Conservation (phyloP, 2,797 vertebrate genomes). For the Myiotriccus ornatus region DNA sequence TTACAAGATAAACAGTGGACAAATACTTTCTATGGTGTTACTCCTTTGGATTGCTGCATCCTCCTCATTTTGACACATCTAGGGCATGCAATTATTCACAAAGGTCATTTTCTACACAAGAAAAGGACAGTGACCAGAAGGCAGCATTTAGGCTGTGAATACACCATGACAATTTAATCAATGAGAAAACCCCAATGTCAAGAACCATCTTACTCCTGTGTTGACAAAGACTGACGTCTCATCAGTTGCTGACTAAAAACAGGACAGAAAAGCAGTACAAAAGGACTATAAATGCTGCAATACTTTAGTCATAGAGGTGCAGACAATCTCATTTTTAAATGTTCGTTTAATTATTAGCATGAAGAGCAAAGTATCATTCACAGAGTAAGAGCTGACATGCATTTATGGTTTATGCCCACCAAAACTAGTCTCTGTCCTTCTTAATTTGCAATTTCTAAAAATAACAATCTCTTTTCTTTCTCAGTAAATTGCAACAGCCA, state of each 20-base stretch:
- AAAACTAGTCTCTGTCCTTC: neutral
- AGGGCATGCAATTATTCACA: conserved; percentile 75
- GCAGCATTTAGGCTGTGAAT: conserved; percentile 72
- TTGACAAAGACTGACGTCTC: conserved; percentile 59
- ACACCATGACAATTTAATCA: conserved; percentile 77
- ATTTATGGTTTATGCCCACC: neutral
- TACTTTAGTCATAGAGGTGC: neutral
- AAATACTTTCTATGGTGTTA: conserved; percentile 51
- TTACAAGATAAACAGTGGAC: conserved; percentile 5
- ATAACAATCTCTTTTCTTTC: neutral
- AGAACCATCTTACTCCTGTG: conserved; percentile 54
- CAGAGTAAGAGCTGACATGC: neutral
- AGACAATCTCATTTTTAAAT: neutral
- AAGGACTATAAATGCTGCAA: neutral
- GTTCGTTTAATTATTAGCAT: neutral
- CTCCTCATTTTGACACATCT: conserved; percentile 76
- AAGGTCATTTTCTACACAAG: conserved; percentile 74
- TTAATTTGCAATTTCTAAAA: neutral
- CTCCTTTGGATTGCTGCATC: conserved; percentile 46
- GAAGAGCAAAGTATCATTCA: neutral
- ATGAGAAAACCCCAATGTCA: conserved; percentile 68
- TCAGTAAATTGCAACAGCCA: neutral
- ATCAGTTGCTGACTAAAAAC: conserved; percentile 30
- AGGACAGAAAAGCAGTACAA: neutral
- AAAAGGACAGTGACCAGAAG: conserved; percentile 75